Base-by-base conservation (phyloP, 1,140 invertebrate species). In the Drosophila sulfurigaster region DNA sequence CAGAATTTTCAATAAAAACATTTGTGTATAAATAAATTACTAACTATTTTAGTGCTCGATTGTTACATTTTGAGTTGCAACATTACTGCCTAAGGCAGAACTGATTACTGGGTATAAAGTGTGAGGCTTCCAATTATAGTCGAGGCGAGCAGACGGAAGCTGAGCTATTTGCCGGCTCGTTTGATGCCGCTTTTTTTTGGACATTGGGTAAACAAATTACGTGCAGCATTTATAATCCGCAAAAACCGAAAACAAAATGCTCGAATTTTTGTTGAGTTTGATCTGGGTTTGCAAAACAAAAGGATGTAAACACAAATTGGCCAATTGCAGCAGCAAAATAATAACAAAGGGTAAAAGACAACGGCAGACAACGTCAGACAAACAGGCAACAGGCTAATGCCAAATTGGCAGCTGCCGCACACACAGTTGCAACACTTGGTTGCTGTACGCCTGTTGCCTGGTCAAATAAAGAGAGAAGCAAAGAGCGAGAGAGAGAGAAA, bases 171-270 rank as follows among this genome's bases (percentile, higher is more conserved):
- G 57, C 57, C 72, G 67, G 51, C 73, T 71, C 83, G 66, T 78
- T 88, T 78, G 83, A 78, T 59, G 79, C 77, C 73, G 20, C 3
- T 25, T 25, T 25, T 25, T 70, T 48, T 41, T 51, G 75, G 57
- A 72, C 58, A 56, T 35, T 62, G 75, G 28, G 76, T 78, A 80
- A 87, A 82, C 83, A 82, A 87, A 79, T 79, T 79, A 76, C 77
- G 77, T 77, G 68, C 77, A 76, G 68, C 74, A 82, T 82, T 82
- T 86, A 86, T 86, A 86, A 86, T 86, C 82, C 67, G 60, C 54
- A 49, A 57, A 41, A 43, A 16, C 45, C 54, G 25, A 43, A 32
- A 72, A 49, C 41, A 30, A 54, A 66, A 69, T 46, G 15, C 45
- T 57, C 60, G 46, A 35, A 16, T 51, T 45, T 28, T 69, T 38